Evolutionary conservation across 2,797 vertebrate genomes (phyloP), one percentile per base, ranked within the genome.

Genomic region (Caiman crocodilus): DNA sequence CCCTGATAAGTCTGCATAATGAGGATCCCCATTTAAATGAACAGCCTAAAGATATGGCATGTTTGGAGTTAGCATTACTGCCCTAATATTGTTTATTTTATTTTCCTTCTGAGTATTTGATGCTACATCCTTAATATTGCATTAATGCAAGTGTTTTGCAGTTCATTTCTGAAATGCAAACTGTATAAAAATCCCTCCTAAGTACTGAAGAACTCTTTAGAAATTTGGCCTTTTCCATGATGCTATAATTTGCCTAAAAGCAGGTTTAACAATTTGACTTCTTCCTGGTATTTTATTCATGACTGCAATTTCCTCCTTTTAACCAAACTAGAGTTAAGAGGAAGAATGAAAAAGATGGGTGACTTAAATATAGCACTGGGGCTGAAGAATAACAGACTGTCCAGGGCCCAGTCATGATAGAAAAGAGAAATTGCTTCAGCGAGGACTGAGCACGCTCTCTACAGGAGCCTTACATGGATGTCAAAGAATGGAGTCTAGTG

Each of bases 401-500:
- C 95, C 96, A 94, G 95, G 83, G 83, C 92, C 87, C 83, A 94
- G 84, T 85, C 85, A 87, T 82, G 91, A 96, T 94, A 94, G 95
- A 96, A 96, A 89, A 95, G 96, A 96, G 94, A 95, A 89, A 95
- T 94, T 88, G 94, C 96, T 95, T 96, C 90, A 94, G 94, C 94
- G 94, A 61, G 90, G 82, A 90, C 94, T 94, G 93, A 96, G 90
- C 87, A 80, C 91, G 93, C 67, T 94, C 81, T 91, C 84, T 92
- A 85, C 26, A 96, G 92, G 90, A 94, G 85, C 76, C 79, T 83
- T 81, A 79, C n/a, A 5, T 58, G 88, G 42, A 85, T 94, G 95
- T 95, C 92, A 94, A 92, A 93, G 90, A 95, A n/a, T 60, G 89
- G 90, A 87, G 93, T 89, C 85, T 25, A 6, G 42, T 57, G 92